Evolutionary conservation across 2,797 vertebrate genomes (phyloP).

Genomic region (Amblyopsis hoosieri): DNA sequence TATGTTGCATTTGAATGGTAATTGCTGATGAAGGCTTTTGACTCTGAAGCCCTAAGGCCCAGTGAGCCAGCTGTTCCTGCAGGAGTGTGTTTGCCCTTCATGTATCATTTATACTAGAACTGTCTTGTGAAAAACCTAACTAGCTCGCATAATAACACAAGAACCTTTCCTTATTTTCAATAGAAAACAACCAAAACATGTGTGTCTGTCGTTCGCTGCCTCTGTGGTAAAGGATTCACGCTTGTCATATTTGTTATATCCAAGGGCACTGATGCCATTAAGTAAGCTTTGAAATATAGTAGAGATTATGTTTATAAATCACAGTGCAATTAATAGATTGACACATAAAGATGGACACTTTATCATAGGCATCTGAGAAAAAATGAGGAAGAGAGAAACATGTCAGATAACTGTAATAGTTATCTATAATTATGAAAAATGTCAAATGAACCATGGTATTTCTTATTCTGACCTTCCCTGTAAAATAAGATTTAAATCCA

Average conservation of each 20-base stretch:
- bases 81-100: conserved; percentile 43
- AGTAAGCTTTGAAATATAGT: no score
- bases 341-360: conserved; percentile 29
- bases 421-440: background rate
- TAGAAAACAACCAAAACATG: conserved; percentile 2
- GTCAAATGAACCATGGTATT: background rate
- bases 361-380: conserved; percentile 11
- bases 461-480: background rate
- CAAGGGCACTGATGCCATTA: no score
- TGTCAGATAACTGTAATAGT: background rate
- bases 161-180: background rate
- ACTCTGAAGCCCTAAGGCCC: conserved; percentile 9
- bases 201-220: background rate
- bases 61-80: conserved; percentile 35
- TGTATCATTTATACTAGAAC: conserved; percentile 28
- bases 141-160: conserved; percentile 1
- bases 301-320: no score
- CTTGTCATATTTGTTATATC: background rate
- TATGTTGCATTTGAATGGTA: conserved; percentile 47
- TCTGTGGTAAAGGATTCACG: background rate
- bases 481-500: conserved; percentile 51
- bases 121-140: conserved; percentile 29
- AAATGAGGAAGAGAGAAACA: background rate
- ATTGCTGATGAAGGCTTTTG: conserved; percentile 23
- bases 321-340: conserved; percentile 41